Evolutionary conservation across 2,113 vertebrate species (phyloP).

Genomic region (human (Homo sapiens)): GRCh38 chr11:114270001-114270500

Average conservation of each 20-base stretch:
- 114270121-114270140: slow-evolving; percentile 1
- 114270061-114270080: background rate
- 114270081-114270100: background rate
- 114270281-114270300: background rate
- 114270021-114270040: background rate
- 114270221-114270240: background rate
- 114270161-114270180: background rate
- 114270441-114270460: background rate
- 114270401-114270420: too few species aligned
- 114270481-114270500: background rate
- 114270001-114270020: background rate
- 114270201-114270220: background rate
- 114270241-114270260: background rate
- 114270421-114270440: background rate
- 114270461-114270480: background rate
- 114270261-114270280: background rate
- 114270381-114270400: background rate
- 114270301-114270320: background rate
- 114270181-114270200: background rate
- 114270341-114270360: fast-evolving
- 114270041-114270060: background rate
- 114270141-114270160: background rate
- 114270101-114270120: background rate
- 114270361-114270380: too few species aligned
- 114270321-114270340: background rate